Percentiles rank a stretch among this genome's conserved stretches.
phyloP scores from a whole-genome alignment of 2,113 vertebrate species.

The Pardalotus punctatus region DNA sequence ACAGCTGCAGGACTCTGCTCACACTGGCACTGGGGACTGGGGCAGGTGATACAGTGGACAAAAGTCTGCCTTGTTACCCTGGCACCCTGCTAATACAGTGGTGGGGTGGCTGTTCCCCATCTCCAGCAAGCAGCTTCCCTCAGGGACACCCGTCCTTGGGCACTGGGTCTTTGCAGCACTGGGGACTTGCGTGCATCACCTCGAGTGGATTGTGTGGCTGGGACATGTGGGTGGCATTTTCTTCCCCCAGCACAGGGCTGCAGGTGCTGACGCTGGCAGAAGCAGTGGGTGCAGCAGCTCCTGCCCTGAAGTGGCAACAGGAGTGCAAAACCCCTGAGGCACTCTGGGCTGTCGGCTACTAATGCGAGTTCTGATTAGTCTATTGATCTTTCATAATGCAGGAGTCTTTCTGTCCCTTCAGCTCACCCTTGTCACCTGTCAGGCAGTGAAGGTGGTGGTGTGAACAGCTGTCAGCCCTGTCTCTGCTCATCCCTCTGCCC shows the following conservation, averaged over 20 bases:
- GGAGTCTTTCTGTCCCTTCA: background rate
- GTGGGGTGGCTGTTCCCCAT: accelerated
- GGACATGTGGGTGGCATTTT: background rate
- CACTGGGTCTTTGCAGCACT: background rate
- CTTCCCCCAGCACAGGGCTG: background rate
- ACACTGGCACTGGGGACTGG: accelerated
- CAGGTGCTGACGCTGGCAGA: accelerated
- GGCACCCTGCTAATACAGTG: background rate
- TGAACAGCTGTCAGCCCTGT: background rate
- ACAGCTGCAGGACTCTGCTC: accelerated
- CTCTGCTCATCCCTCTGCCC: background rate
- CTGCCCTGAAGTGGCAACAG: background rate
- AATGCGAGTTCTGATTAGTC: background rate
- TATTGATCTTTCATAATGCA: background rate
- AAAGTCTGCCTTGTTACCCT: background rate
- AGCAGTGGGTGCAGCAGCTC: background rate
- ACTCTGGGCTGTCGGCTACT: background rate
- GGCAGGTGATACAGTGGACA: background rate
- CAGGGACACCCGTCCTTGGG: background rate
- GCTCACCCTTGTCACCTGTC: slow-evolving; percentile 1
- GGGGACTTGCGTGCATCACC: background rate
- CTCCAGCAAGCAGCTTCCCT: background rate
- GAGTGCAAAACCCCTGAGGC: background rate
- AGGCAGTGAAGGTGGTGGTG: background rate
- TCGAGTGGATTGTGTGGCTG: accelerated